Conservation (phyloP, 2,888 invertebrate species). For the Noctua comes region DNA sequence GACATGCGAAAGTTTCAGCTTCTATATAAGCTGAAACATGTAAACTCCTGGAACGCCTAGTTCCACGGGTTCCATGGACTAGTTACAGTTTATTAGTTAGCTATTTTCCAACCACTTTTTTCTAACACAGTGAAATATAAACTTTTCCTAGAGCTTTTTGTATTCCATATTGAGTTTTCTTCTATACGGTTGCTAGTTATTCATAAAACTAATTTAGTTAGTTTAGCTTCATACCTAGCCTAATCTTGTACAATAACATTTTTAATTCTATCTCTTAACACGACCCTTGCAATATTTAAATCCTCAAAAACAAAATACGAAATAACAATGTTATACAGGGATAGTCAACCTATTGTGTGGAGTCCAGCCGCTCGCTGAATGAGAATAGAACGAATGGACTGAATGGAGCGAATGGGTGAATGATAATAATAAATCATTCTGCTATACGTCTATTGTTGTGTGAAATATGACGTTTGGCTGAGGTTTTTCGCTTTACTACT, state of each 20-base stretch:
- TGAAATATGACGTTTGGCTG: constrained; percentile 65
- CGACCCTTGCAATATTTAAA: constrained; percentile 7
- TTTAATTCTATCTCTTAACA: not conserved
- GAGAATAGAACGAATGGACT: constrained; percentile 65
- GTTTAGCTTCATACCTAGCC: not conserved
- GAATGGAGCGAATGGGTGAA: constrained; percentile 67
- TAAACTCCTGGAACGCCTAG: constrained; percentile 29
- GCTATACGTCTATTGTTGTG: constrained; percentile 63
- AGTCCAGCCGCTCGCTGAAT: constrained; percentile 55
- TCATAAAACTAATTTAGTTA: not conserved
- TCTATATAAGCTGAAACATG: constrained; percentile 18
- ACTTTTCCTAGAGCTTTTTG: not conserved
- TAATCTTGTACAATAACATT: not conserved
- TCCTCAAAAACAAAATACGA: constrained; percentile 42
- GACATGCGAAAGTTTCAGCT: constrained; percentile 40
- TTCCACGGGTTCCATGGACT: constrained; percentile 22
- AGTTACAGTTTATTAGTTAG: constrained; percentile 40
- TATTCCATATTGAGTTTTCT: not conserved
- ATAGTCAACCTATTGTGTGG: constrained; percentile 48
- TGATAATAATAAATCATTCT: constrained; percentile 69
- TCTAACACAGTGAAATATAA: not conserved
- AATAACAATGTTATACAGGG: constrained; percentile 43
- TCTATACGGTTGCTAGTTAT: not conserved
- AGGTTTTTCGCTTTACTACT: constrained; percentile 52
- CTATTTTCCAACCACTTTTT: constrained; percentile 1